Conservation (phyloP, 92 coral and sea anemone species). For the Metridium senile region DNA sequence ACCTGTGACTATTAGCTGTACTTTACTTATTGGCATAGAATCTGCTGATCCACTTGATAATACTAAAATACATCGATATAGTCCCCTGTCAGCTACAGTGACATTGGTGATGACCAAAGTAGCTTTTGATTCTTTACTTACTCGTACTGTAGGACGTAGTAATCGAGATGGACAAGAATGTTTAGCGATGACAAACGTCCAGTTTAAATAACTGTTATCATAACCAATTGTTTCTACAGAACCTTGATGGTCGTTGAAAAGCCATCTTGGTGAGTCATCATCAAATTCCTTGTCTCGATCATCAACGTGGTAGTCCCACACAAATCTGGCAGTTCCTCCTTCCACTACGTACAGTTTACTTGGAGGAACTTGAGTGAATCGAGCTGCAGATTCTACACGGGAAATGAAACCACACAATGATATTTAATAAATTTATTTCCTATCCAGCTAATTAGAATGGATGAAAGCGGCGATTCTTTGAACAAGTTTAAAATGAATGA, state of each 20-base stretch:
- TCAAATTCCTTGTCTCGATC: not conserved
- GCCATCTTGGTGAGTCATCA: not conserved
- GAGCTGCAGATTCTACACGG: not conserved
- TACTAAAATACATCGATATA: conserved; percentile 10
- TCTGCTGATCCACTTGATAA: too few relatives aligned
- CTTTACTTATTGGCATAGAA: too few relatives aligned
- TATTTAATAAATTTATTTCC: too few relatives aligned
- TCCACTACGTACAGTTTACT: not conserved
- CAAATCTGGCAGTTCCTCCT: conserved; percentile 29
- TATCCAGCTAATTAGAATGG: too few relatives aligned
- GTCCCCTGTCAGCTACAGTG: conserved; percentile 11
- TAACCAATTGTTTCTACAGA: not conserved
- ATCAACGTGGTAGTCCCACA: conserved; percentile 13
- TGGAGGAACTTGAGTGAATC: conserved; percentile 13
- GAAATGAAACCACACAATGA: not conserved
- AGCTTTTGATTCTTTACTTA: conserved; percentile 1
- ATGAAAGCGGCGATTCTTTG: too few relatives aligned
- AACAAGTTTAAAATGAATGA: too few relatives aligned
- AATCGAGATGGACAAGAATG: not conserved
- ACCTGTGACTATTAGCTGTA: not conserved
- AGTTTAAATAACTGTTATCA: not conserved
- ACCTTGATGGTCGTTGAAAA: not conserved
- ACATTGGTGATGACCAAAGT: conserved; percentile 17
- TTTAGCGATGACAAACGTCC: not conserved
- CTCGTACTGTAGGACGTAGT: conserved; percentile 1